Conservation (phyloP, 2,888 invertebrate species). For the Leucophenga montana region DNA sequence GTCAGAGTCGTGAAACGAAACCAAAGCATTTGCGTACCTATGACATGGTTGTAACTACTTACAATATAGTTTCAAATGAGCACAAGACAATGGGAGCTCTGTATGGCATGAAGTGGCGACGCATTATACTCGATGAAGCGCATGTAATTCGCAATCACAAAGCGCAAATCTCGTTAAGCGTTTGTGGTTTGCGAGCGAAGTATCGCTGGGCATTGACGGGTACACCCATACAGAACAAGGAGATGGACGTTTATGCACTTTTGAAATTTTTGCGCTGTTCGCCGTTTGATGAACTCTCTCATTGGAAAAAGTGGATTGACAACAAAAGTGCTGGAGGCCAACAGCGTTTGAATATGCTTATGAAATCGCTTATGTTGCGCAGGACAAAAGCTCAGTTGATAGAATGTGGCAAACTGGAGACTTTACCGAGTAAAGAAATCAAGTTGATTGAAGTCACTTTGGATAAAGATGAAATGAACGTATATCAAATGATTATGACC, state of each 20-base stretch:
- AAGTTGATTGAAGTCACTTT: constrained; percentile 78
- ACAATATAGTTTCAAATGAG: constrained; percentile 82
- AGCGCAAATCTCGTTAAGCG: constrained; percentile 81
- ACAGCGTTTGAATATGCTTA: constrained; percentile 87
- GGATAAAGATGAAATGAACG: constrained; percentile 80
- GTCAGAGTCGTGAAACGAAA: constrained; percentile 80
- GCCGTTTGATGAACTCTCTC: constrained; percentile 90
- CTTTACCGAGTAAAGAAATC: constrained; percentile 78
- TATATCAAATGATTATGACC: constrained; percentile 84
- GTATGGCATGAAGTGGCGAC: constrained; percentile 84
- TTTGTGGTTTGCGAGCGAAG: constrained; percentile 75
- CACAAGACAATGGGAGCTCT: constrained; percentile 77
- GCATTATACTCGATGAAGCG: constrained; percentile 94
- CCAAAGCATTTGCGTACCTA: constrained; percentile 78
- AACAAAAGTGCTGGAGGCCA: constrained; percentile 86
- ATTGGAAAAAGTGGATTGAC: constrained; percentile 95
- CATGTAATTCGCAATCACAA: constrained; percentile 93
- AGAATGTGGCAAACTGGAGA: constrained; percentile 76
- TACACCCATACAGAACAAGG: constrained; percentile 96
- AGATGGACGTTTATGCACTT: constrained; percentile 85
- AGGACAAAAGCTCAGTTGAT: constrained; percentile 89
- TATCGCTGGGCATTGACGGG: constrained; percentile 92
- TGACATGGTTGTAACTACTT: constrained; percentile 93
- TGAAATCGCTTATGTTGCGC: constrained; percentile 88
- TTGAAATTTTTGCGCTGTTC: constrained; percentile 87